These are phyloP conservation scores for Nomada lathburiana DNA, from an alignment of 2,888 invertebrate species.

Conservation along the genomic window DNA sequence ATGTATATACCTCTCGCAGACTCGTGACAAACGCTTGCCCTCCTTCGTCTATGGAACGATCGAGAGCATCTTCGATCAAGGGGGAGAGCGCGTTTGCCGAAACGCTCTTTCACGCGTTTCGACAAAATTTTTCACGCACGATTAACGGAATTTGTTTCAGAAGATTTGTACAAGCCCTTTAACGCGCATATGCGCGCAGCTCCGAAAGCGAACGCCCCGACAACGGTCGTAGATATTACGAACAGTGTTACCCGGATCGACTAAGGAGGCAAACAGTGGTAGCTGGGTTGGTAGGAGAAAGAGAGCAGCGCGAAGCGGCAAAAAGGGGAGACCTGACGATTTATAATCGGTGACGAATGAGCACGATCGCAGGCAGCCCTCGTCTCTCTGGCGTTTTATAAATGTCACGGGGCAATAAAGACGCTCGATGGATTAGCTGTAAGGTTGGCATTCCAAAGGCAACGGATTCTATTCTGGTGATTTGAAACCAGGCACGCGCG, in stretches of 20 bases:
- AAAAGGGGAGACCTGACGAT: slow-evolving; percentile 70
- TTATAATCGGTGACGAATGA: slow-evolving; percentile 79
- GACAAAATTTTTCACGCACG: too few species aligned
- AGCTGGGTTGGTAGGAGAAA: slow-evolving; percentile 2
- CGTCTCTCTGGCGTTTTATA: slow-evolving; percentile 77
- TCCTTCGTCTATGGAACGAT: not conserved
- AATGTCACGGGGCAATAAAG: slow-evolving; percentile 83
- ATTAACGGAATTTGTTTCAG: too few species aligned
- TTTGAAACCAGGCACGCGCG: slow-evolving; percentile 84
- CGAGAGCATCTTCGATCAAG: too few species aligned
- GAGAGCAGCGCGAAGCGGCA: slow-evolving; percentile 4
- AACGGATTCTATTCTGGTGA: slow-evolving; percentile 84
- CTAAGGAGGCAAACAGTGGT: slow-evolving; percentile 7
- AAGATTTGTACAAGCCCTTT: too few species aligned
- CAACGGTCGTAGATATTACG: not conserved
- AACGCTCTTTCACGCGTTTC: too few species aligned
- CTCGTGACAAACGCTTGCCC: not conserved
- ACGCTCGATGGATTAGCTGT: slow-evolving; percentile 83
- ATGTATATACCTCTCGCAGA: not conserved
- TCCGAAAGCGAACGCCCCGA: not conserved
- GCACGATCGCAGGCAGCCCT: slow-evolving; percentile 65
- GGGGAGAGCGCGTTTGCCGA: too few species aligned
- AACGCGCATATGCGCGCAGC: too few species aligned
- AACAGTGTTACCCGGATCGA: not conserved
- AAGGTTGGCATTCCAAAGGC: slow-evolving; percentile 81